Evolutionary conservation across 1,140 invertebrate genomes (phyloP), one percentile per base, ranked within the genome.

Genomic region (Theocolax elegans): DNA sequence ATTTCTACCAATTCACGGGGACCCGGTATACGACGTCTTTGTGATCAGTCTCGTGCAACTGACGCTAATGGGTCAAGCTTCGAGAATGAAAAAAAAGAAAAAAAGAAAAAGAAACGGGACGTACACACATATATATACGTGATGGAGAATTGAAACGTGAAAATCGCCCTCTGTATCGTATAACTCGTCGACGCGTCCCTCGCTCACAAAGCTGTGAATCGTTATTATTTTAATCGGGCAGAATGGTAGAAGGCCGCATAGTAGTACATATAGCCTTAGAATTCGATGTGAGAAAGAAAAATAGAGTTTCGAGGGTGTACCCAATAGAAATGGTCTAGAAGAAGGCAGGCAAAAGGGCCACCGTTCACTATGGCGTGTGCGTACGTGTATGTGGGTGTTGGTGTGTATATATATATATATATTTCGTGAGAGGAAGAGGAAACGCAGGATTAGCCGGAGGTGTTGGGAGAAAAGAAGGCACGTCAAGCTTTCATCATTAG

Each of bases 371-470:
- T n/a, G n/a, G n/a, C n/a, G n/a, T n/a, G n/a, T n/a, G n/a, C n/a
- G n/a, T n/a, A n/a, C n/a, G n/a, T n/a, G n/a, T n/a, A n/a, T n/a
- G n/a, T n/a, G n/a, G n/a, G n/a, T n/a, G n/a, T n/a, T n/a, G n/a
- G n/a, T n/a, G n/a, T n/a, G n/a, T n/a, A n/a, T n/a, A n/a, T n/a
- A n/a, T n/a, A n/a, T n/a, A 1, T 17, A 9, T 21, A 7, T n/a
- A 29, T 6, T 60, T 59, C 51, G 46, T 44, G 54, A 53, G 56
- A 51, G 27, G 23, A 51, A 59, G 25, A 60, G 46, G 51, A 44
- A 49, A 27, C 48, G 29, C 25, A 17, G 35, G 35, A 66, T 44
- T 42, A 66, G 15, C 35, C 10, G 10, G 3, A 38, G 35, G 35
- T 29, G n/a, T 17, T 31, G 35, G 13, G 53, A 48, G 13, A 27